Percentiles rank a stretch among this genome's conserved stretches.
phyloP scores from a whole-genome alignment of 2,113 vertebrate genomes.

The pig (Sus scrofa) region T2T-Sscrofa CM000817.6:160247001-160247500 shows the following conservation, averaged over 20 bases:
- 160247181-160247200: neutral
- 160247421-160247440: neutral
- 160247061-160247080: neutral
- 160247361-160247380: neutral
- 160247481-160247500: too few species aligned
- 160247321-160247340: neutral
- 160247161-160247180: slow-evolving; percentile 4
- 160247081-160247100: neutral
- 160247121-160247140: neutral
- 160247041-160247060: too few species aligned
- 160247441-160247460: neutral
- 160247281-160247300: neutral
- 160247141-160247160: neutral
- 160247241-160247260: neutral
- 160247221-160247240: neutral
- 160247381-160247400: neutral
- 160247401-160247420: neutral
- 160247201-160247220: neutral
- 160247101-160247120: neutral
- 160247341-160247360: neutral
- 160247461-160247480: neutral
- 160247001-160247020: neutral
- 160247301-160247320: neutral
- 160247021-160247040: neutral
- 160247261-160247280: neutral